Evolutionary conservation across 2,113 vertebrate species (phyloP).

Genomic region (Danionella cerebrum): DNA sequence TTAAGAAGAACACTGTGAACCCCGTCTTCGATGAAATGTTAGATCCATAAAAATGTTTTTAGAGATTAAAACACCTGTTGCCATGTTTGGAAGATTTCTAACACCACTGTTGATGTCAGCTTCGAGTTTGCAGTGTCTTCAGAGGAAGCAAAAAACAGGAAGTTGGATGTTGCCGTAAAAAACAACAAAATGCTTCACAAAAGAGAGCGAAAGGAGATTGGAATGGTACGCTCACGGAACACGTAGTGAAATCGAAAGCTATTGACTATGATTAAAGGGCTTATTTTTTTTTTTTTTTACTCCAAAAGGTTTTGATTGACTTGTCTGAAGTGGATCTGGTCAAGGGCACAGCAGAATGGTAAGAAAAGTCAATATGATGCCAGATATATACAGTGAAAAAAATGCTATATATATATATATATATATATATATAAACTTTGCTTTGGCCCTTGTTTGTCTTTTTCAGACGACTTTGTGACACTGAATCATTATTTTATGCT

Average conservation of each 20-base stretch:
- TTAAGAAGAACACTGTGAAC: constrained; percentile 77
- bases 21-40: constrained; percentile 86
- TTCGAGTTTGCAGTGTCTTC: constrained; percentile 82
- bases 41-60: constrained; percentile 26
- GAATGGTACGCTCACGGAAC: too few relatives aligned
- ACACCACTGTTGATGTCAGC: constrained; percentile 50
- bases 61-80: constrained; percentile 40
- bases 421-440: too few relatives aligned
- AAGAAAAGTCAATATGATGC: constrained; percentile 18
- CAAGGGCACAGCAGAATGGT: constrained; percentile 81
- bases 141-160: constrained; percentile 72
- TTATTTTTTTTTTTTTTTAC: not conserved
- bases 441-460: too few relatives aligned
- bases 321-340: constrained; percentile 75
- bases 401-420: too few relatives aligned
- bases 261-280: too few relatives aligned
- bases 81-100: not conserved
- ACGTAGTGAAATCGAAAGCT: too few relatives aligned
- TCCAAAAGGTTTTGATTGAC: constrained; percentile 74
- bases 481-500: not conserved
- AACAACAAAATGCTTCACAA: constrained; percentile 78
- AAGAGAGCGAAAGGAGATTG: constrained; percentile 82
- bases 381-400: not conserved
- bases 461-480: not conserved
- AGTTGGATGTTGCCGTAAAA: constrained; percentile 84